Base-by-base conservation (phyloP, 2,888 invertebrate species). In the Drosophila mulleri region DNA sequence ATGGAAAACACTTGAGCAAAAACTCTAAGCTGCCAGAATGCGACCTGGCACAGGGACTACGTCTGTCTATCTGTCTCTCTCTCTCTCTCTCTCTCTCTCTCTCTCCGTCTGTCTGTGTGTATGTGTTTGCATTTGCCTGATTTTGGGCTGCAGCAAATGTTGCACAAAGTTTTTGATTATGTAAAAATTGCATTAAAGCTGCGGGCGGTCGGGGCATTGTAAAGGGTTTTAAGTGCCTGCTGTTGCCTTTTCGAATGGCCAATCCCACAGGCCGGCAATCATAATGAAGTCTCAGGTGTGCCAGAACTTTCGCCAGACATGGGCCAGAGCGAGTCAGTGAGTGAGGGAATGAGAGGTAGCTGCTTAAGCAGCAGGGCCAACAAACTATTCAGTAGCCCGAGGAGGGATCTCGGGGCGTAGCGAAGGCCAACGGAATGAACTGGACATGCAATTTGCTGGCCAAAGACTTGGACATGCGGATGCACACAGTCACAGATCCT, bases 1-100 rank as follows among this genome's bases (percentile, higher is more conserved):
- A 85, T 89, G 88, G 89, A 85, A 84, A 84, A 88, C 82, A 84
- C 89, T 84, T 84, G 69, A 75, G 75, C 50, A 85, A 72, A 87
- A 84, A 89, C 80, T 75, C 70, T 64, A 61, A 64, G 67, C 77
- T 80, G 71, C 76, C 26, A 58, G 77, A 23, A 75, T 69, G 60
- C 70, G 53, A 65, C 70, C 71, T 75, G 71, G 61, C 77, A 59
- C 48, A 66, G 66, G 60, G 48, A 54, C 48, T 61, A 20, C 50
- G 32, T 42, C 16, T 52, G 16, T 60, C 45, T 59, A 41, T 61
- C 47, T 60, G 41, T 60, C 45, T 35, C 9, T 52, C 32, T 56
- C 2, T 29, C 11, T 5, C 11, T n/a, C n/a, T 9, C 32, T 32
- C 29, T 63, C 42, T 29, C 9, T 29, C 29, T 0, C 29, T 8